Evolutionary conservation across 2,113 vertebrate species (phyloP).

Genomic region (Orthochromis indermauri): DNA sequence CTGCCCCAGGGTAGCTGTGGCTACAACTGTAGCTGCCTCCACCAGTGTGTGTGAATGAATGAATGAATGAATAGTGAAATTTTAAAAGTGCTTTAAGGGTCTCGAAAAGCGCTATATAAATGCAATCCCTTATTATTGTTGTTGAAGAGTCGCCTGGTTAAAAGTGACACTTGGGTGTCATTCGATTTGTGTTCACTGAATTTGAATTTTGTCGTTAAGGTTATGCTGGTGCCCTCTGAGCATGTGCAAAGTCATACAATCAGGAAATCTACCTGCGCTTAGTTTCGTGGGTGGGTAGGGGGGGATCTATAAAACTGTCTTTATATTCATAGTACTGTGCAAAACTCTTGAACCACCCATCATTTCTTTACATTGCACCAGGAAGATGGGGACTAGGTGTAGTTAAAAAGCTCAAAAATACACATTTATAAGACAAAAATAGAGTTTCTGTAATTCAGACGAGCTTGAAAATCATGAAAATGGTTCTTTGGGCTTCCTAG

Average conservation of each 20-base stretch:
- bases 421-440: rapidly evolving
- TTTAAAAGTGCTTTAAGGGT: rapidly evolving
- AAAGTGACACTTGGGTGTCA: neutral
- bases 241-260: neutral
- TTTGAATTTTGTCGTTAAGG: rapidly evolving
- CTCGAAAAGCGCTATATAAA: rapidly evolving
- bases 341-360: rapidly evolving
- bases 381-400: rapidly evolving
- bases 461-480: rapidly evolving
- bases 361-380: neutral
- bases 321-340: neutral
- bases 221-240: neutral
- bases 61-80: rapidly evolving
- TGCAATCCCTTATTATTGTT: neutral
- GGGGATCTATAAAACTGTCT: neutral
- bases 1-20: rapidly evolving
- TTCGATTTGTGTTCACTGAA: neutral
- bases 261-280: neutral
- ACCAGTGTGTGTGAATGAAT: neutral
- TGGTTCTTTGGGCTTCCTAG: rapidly evolving
- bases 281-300: rapidly evolving
- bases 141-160: neutral
- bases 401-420: neutral
- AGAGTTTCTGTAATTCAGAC: neutral
- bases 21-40: rapidly evolving